Evolutionary conservation across 2,888 invertebrate genomes (phyloP), one percentile per base, ranked within the genome.

Genomic region (Clunio marinus): DNA sequence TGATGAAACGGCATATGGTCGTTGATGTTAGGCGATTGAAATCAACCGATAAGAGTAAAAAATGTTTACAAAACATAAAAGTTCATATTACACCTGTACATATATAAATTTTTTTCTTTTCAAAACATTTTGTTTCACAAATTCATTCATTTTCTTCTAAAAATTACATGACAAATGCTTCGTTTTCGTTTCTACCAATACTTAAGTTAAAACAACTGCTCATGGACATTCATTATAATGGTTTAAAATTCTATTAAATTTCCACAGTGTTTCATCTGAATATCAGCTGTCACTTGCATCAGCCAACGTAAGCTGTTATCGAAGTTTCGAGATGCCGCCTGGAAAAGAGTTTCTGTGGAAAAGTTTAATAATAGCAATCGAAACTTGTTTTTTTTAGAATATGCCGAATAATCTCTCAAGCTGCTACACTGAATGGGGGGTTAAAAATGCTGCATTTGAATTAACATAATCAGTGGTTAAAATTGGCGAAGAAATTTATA

Each of bases 241-340:
- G 46, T 27, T 63, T 63, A 62, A n/a, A n/a, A n/a, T 46, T 63
- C 45, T 63, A 63, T 63, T 45, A 46, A 46, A 46, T 37, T 62
- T 63, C 22, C 28, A 63, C 35, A 63, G 28, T 24, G 37, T 63
- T 63, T 63, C 27, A 37, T 63, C 46, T 63, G 46, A 37, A 10
- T 63, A 63, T 63, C 63, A 63, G 45, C 63, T 63, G 63, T 63
- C 63, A 63, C 25, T 25, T 25, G 63, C 63, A 63, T 15, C 7
- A 22, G 51, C 3, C 15, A 51, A 2, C 8, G 2, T 32, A 7
- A n/a, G n/a, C 10, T 32, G 32, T 32, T 10, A 32, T 32, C 10
- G 22, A 22, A 51, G 17, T 17, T 8, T 17, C 4, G 17, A n/a
- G n/a, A 41, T n/a, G 15, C 41, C 15, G 41, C n/a, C 41, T 41